Evolutionary conservation across 2,113 vertebrate genomes (phyloP).

Genomic region (Plotosus lineatus): DNA sequence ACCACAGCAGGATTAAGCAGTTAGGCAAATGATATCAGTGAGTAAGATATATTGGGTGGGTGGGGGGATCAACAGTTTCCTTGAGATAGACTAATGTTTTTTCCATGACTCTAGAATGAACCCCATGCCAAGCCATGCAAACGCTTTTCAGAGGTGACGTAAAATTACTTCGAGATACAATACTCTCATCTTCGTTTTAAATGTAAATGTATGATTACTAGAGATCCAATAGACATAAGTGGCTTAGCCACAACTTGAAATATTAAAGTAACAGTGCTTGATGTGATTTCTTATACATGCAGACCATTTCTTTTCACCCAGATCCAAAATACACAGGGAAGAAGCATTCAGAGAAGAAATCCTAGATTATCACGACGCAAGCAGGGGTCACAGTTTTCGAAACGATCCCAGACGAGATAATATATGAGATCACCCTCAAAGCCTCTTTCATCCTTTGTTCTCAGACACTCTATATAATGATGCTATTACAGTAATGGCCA

Average conservation of each 20-base stretch:
- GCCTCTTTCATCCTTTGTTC: constrained; percentile 44
- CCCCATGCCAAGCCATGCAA: too few species aligned
- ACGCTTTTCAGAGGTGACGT: background rate
- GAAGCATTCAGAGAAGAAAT: background rate
- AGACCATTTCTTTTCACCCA: background rate
- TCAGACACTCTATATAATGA: constrained; percentile 45
- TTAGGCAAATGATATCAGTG: too few species aligned
- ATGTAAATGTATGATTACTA: background rate
- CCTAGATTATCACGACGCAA: constrained; percentile 22
- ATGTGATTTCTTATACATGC: background rate
- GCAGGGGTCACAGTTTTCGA: constrained; percentile 19
- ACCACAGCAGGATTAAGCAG: too few species aligned
- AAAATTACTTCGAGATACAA: background rate
- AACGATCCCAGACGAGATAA: constrained; percentile 26
- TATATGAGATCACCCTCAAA: constrained; percentile 41
- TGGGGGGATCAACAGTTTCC: too few species aligned
- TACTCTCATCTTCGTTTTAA: background rate
- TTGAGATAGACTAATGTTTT: too few species aligned
- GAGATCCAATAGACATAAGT: background rate
- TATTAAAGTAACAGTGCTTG: background rate
- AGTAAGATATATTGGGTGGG: too few species aligned
- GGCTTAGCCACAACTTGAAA: background rate
- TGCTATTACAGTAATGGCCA: constrained; percentile 39
- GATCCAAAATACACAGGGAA: background rate
- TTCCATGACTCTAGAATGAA: too few species aligned